phyloP scores from a whole-genome alignment of 2,113 vertebrate genomes.

The Calyptommatus sinebrachiatus region DNA sequence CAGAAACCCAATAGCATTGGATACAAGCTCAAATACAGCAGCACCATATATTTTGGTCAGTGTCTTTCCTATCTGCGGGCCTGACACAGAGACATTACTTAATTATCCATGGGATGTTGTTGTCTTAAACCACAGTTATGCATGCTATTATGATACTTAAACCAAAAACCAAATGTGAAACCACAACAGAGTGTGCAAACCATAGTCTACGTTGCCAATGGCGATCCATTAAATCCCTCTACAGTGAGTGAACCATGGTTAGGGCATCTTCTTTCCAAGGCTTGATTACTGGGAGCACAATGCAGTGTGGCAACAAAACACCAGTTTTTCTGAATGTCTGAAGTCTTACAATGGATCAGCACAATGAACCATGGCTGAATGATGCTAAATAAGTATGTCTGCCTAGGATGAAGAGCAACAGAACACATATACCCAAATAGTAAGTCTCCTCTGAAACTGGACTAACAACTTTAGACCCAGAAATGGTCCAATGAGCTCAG shows the following conservation, averaged over 20 bases:
- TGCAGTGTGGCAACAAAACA: not conserved
- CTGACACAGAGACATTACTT: not conserved
- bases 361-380: not conserved
- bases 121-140: not conserved
- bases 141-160: not conserved
- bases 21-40: not conserved
- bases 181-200: not conserved
- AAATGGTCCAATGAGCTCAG: not conserved
- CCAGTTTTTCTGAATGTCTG: not conserved
- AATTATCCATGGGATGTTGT: not conserved
- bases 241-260: not conserved
- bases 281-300: not conserved
- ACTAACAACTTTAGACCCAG: not conserved
- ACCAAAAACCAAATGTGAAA: conserved; percentile 14
- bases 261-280: not conserved
- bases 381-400: not conserved
- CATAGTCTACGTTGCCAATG: not conserved
- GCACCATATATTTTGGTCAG: not conserved
- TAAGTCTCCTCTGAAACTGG: not conserved
- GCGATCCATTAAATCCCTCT: not conserved
- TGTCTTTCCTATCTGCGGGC: not conserved
- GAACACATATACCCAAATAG: not conserved
- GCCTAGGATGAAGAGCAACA: not conserved
- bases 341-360: not conserved
- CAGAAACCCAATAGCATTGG: not conserved